These are phyloP conservation scores for Magallana nippona DNA, from an alignment of 2,888 invertebrate species.

Conservation along the genomic window DNA sequence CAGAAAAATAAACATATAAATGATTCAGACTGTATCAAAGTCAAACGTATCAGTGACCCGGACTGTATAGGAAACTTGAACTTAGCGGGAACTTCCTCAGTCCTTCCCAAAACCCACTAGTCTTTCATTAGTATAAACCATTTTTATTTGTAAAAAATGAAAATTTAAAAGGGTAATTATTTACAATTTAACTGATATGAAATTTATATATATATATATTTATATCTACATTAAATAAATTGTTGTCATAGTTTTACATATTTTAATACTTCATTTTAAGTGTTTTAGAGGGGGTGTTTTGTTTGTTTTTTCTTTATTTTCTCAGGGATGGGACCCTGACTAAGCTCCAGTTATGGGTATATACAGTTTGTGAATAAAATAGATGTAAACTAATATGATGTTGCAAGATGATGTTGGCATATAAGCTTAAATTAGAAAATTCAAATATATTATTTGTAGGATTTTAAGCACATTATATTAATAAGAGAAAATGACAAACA, in stretches of 20 bases:
- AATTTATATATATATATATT: conserved; percentile 35
- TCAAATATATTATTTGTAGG: too few relatives aligned
- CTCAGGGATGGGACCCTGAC: too few relatives aligned
- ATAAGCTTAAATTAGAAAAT: too few relatives aligned
- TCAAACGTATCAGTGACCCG: conserved; percentile 3
- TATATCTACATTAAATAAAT: conserved; percentile 35
- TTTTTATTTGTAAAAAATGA: conserved; percentile 22
- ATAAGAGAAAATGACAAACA: too few relatives aligned
- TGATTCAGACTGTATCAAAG: conserved; percentile 23
- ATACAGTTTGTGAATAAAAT: too few relatives aligned
- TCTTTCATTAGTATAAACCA: conserved; percentile 27
- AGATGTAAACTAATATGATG: too few relatives aligned
- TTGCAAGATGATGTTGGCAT: too few relatives aligned
- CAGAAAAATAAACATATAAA: conserved; percentile 20
- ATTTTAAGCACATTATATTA: too few relatives aligned
- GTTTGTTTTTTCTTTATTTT: too few relatives aligned
- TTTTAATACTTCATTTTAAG: not conserved
- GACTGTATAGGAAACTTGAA: conserved; percentile 22
- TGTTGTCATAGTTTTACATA: conserved; percentile 28
- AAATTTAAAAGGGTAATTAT: conserved; percentile 31
- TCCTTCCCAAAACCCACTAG: conserved; percentile 21
- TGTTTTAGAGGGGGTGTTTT: too few relatives aligned
- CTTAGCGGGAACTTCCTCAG: conserved; percentile 23
- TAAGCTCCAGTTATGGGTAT: too few relatives aligned
- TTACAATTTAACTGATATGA: conserved; percentile 15